Evolutionary conservation across 2,797 vertebrate species (phyloP).

Genomic region (Acipenser oxyrinchus): DNA sequence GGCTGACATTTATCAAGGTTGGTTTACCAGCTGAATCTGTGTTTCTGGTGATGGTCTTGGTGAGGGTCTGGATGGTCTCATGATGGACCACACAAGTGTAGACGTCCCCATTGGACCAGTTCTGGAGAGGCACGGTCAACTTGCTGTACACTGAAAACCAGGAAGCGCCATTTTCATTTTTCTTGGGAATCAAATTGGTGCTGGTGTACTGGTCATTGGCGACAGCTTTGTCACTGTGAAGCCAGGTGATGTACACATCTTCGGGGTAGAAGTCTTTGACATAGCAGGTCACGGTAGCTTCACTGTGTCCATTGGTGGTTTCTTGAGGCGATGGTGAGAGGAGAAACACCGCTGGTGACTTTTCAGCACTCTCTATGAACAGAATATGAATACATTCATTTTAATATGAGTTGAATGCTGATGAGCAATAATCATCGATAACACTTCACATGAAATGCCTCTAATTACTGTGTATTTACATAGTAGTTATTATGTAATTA

Average conservation of each 20-base stretch:
- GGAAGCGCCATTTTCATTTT: constrained; percentile 2
- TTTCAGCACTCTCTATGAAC: constrained; percentile 27
- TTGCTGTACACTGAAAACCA: constrained; percentile 52
- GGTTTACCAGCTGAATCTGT: constrained; percentile 31
- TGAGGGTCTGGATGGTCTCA: constrained; percentile 34
- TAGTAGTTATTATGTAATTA: too few species aligned
- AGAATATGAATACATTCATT: constrained; percentile 35
- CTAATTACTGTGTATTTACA: too few species aligned
- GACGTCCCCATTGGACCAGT: constrained; percentile 12
- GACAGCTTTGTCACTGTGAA: constrained; percentile 37
- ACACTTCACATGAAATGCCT: too few species aligned
- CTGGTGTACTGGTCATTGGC: constrained; percentile 17
- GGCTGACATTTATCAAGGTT: constrained; percentile 48
- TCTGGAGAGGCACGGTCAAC: constrained; percentile 2
- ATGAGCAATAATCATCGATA: too few species aligned
- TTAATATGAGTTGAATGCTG: too few species aligned
- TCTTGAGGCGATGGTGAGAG: constrained; percentile 39
- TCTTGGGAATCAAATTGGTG: constrained; percentile 28
- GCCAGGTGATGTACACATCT: constrained; percentile 54
- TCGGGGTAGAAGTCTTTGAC: constrained; percentile 54
- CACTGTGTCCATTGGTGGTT: neutral
- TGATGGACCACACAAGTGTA: constrained; percentile 59
- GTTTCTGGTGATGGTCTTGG: constrained; percentile 36
- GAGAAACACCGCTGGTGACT: constrained; percentile 47
- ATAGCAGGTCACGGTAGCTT: constrained; percentile 55